Conservation (phyloP, 1,140 invertebrate genomes). For the Papilio aristodemus region DNA sequence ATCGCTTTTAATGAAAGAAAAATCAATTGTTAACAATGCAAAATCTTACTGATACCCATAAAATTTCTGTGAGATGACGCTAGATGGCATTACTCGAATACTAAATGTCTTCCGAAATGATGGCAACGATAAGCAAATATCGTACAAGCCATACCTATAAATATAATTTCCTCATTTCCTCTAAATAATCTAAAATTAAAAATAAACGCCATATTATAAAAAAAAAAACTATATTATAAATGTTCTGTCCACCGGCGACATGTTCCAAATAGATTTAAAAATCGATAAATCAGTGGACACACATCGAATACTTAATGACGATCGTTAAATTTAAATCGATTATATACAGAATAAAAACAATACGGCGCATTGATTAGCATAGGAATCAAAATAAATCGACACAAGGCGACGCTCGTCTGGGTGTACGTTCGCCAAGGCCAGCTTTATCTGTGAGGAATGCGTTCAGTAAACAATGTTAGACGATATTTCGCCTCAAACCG, state of each 20-base stretch:
- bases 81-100: too few relatives aligned
- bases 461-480: constrained; percentile 67
- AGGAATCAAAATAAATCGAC: constrained; percentile 51
- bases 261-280: constrained; percentile 17
- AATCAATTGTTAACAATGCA: too few relatives aligned
- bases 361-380: constrained; percentile 35
- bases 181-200: too few relatives aligned
- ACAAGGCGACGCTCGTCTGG: constrained; percentile 51
- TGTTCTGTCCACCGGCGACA: constrained; percentile 3
- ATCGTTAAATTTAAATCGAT: constrained; percentile 21
- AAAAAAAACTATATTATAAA: too few relatives aligned
- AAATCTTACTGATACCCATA: too few relatives aligned
- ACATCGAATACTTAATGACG: constrained; percentile 19
- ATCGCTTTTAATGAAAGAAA: too few relatives aligned
- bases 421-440: constrained; percentile 70
- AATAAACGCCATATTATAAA: too few relatives aligned
- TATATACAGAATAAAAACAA: constrained; percentile 27
- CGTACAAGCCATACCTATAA: too few relatives aligned
- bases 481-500: constrained; percentile 57
- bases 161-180: too few relatives aligned
- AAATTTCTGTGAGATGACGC: too few relatives aligned
- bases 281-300: constrained; percentile 8
- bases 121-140: too few relatives aligned
- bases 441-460: constrained; percentile 74
- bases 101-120: too few relatives aligned